Evolutionary conservation across 2,797 vertebrate genomes (phyloP).

Genomic region (Argyrosomus regius): DNA sequence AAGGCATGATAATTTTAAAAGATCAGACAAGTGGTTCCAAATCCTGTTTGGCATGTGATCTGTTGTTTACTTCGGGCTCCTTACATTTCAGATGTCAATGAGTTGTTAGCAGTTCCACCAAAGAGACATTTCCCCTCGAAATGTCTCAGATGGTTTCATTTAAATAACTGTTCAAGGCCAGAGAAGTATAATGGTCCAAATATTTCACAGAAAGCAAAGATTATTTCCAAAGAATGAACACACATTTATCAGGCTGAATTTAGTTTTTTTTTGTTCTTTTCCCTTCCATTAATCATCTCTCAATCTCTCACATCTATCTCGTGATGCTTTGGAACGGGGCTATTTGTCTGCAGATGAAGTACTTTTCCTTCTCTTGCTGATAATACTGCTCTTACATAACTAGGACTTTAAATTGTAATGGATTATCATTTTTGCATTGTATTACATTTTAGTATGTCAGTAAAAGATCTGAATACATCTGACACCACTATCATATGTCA

Average conservation of each 20-base stretch:
- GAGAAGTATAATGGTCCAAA: not conserved
- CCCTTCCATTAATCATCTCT: not conserved
- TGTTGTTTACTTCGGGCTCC: too few species aligned
- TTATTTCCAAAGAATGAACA: not conserved
- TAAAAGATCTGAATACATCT: not conserved
- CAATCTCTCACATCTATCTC: not conserved
- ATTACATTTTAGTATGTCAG: not conserved
- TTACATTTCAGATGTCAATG: not conserved
- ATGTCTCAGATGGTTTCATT: constrained; percentile 13
- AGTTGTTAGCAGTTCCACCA: not conserved
- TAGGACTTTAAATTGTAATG: not conserved
- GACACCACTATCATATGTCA: too few species aligned
- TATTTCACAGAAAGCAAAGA: not conserved
- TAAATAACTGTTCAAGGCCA: not conserved
- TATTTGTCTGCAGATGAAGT: not conserved
- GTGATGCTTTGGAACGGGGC: not conserved
- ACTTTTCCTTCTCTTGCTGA: not conserved
- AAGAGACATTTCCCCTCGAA: not conserved
- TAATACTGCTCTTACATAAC: too few species aligned
- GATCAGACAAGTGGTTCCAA: not conserved
- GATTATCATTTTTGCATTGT: not conserved
- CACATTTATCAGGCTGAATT: not conserved
- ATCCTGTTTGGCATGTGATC: not conserved
- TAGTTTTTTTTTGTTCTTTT: not conserved
- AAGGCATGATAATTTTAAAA: not conserved